Percentiles rank a stretch among this genome's conserved stretches.
phyloP scores from a whole-genome alignment of 2,113 vertebrate genomes.

The Mugil cephalus region DNA sequence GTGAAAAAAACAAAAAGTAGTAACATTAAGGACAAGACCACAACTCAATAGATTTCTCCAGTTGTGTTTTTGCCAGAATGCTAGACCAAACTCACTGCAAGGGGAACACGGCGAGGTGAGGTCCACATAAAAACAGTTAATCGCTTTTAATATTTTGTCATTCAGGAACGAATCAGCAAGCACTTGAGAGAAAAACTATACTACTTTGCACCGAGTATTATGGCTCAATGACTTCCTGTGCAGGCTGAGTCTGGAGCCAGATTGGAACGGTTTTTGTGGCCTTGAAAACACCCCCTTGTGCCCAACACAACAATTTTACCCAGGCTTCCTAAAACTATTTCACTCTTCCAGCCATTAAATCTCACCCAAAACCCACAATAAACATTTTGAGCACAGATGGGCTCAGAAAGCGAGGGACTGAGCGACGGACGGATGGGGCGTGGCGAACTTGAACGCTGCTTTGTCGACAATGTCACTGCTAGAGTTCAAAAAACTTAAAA shows the following conservation, averaged over 20 bases:
- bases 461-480: constrained; percentile 15
- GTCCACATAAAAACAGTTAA: too few relatives aligned
- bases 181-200: neutral
- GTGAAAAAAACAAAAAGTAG: neutral
- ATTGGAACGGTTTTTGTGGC: constrained; percentile 56
- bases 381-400: constrained; percentile 59
- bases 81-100: too few relatives aligned
- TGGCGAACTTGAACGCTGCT: constrained; percentile 36
- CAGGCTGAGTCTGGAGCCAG: constrained; percentile 24
- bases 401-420: constrained; percentile 4
- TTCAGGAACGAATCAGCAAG: neutral
- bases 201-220: neutral
- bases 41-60: neutral
- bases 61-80: neutral
- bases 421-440: neutral
- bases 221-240: constrained; percentile 14
- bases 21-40: too few relatives aligned
- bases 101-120: too few relatives aligned
- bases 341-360: constrained; percentile 43
- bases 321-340: constrained; percentile 50
- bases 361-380: constrained; percentile 59
- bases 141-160: too few relatives aligned
- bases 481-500: constrained; percentile 24
- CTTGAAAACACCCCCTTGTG: constrained; percentile 42
- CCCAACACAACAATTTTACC: constrained; percentile 52